These are phyloP conservation scores for Polymixis flavicincta DNA, from an alignment of 2,888 invertebrate genomes.

Conservation along the genomic window DNA sequence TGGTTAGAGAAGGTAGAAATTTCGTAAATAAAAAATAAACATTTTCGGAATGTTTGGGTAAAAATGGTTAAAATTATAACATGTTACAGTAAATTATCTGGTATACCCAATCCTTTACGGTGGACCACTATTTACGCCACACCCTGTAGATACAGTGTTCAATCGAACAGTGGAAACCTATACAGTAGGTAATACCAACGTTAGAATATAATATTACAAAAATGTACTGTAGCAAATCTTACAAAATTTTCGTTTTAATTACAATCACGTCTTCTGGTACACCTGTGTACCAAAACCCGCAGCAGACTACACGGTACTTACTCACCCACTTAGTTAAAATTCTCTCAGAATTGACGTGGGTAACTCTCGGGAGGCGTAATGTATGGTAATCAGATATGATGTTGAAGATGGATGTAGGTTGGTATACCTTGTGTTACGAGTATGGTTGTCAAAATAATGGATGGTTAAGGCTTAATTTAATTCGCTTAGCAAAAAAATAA, in stretches of 20 bases:
- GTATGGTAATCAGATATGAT: slow-evolving; percentile 24
- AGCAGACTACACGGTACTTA: neutral
- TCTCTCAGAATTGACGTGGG: slow-evolving; percentile 29
- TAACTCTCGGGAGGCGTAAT: slow-evolving; percentile 29
- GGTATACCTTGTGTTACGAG: slow-evolving; percentile 5
- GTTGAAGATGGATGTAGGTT: slow-evolving; percentile 2
- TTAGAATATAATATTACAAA: neutral
- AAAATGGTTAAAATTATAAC: no score
- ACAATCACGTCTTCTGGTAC: slow-evolving; percentile 28
- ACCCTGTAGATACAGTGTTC: no score
- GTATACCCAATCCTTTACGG: no score
- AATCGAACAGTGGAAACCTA: neutral
- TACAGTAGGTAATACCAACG: neutral
- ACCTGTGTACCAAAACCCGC: slow-evolving; percentile 9
- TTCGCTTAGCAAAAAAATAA: neutral
- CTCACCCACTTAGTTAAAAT: slow-evolving; percentile 33
- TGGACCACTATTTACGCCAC: no score
- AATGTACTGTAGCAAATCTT: neutral
- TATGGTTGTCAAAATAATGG: neutral
- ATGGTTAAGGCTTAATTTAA: neutral
- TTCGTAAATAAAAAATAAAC: no score
- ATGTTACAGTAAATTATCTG: no score
- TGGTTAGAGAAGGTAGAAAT: no score
- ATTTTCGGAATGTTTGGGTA: no score
- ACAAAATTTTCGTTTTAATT: slow-evolving; percentile 8